Base-by-base conservation (phyloP, 2,888 invertebrate species). In the Temnothorax rugatulus region DNA sequence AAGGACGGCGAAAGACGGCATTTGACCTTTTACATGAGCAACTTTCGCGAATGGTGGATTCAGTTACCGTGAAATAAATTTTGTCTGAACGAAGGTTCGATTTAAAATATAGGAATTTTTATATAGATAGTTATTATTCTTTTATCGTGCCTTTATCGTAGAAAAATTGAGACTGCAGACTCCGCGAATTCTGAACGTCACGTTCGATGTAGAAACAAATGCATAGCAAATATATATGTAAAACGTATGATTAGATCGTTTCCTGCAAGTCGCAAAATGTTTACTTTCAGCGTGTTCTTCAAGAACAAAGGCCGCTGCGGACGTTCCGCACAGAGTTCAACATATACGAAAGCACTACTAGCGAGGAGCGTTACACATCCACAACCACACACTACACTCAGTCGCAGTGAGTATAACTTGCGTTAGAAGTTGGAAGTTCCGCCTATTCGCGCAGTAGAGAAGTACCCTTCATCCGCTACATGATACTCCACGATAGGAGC, bases 291-390 rank as follows among this genome's bases (percentile, higher is more conserved):
- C 94, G 94, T 84, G 93, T 92, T 90, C 93, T 94, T 29, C 93
- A 94, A 87, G 94, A 94, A 92, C 94, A 94, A 90, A 96, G 96
- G 90, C 97, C 97, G 85, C 96, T 97, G 91, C 96, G 96, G 91
- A 98, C 98, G 84, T 98, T 98, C 96, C 96, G 98, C 91, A 97
- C 97, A 86, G 98, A 98, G 95, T 97, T 98, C 95, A 97, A 97
- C 95, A 96, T 97, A 95, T 96, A 96, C 90, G 96, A 96, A 94
- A 96, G 97, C 95, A 96, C 96, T 89, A 96, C 96, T 88, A 96
- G 96, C 89, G 96, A 96, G 84, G 97, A 97, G 92, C 96, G 96
- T 83, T 95, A 95, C 83, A 95, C 95, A 44, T 95, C 96, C 2
- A 97, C 96, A 73, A 96, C 96, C 79, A 96, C 97, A 15, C 97